Conservation (phyloP, 1,140 invertebrate species). For the Stegodyphus mimosarum region DNA sequence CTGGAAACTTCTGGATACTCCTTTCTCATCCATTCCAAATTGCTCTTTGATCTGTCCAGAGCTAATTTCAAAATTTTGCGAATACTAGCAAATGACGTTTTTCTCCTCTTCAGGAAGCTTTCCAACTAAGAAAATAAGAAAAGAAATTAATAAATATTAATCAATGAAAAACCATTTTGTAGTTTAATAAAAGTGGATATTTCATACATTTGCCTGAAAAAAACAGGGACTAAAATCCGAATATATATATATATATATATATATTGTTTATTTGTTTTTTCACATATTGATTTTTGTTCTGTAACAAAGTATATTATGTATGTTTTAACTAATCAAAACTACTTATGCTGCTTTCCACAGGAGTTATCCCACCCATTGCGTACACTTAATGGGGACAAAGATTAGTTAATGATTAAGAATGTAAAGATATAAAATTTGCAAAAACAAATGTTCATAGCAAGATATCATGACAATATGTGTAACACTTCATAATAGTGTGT, state of each 20-base stretch:
- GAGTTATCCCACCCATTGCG: too few species aligned
- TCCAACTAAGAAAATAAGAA: constrained; percentile 65
- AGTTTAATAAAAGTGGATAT: not conserved
- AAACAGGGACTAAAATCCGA: not conserved
- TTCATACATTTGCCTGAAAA: not conserved
- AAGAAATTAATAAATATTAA: not conserved
- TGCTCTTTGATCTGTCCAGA: constrained; percentile 80
- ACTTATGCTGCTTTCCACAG: too few species aligned
- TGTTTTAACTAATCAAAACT: too few species aligned
- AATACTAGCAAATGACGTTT: constrained; percentile 72
- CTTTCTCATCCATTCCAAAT: constrained; percentile 81
- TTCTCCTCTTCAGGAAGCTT: constrained; percentile 64
- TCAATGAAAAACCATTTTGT: not conserved
- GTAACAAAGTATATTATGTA: not conserved
- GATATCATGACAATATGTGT: too few species aligned
- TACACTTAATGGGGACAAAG: too few species aligned
- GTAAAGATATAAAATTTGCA: too few species aligned
- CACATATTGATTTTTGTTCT: not conserved
- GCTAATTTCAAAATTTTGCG: constrained; percentile 79
- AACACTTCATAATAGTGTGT: too few species aligned
- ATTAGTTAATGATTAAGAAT: too few species aligned
- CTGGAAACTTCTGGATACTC: constrained; percentile 79
- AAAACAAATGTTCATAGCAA: too few species aligned
- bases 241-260: not conserved
- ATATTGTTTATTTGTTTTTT: too few species aligned